A percentile compares a stretch with the other conserved stretches of the same genome.
Conservation (phyloP, 2,113 vertebrate species). For the Spizaetus ornatus region DNA sequence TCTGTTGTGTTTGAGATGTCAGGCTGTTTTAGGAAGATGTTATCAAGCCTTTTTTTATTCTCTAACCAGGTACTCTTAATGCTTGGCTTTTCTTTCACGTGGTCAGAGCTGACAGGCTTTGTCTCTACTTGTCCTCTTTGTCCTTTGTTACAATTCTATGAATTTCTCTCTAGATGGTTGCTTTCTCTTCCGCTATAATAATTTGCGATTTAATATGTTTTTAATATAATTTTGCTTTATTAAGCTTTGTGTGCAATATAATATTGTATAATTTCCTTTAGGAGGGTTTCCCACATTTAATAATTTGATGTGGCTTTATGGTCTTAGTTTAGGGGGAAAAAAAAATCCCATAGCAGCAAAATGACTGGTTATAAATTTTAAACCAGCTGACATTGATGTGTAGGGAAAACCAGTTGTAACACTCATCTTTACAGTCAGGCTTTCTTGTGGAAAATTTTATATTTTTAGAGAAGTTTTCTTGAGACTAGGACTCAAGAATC, state of each 20-base stretch:
- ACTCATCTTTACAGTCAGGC: neutral
- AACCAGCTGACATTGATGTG: neutral
- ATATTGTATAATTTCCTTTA: neutral
- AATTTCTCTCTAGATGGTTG: neutral
- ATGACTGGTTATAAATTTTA: neutral
- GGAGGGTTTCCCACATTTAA: neutral
- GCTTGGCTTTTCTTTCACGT: neutral
- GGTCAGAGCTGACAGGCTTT: neutral
- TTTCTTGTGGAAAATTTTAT: neutral
- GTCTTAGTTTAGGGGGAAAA: neutral
- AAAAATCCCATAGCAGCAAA: neutral
- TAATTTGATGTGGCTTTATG: neutral
- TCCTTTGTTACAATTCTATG: neutral
- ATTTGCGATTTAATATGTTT: neutral
- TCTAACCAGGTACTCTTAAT: neutral
- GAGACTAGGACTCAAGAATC: neutral
- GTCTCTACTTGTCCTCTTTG: neutral
- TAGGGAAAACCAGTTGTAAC: neutral
- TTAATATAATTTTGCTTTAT: neutral
- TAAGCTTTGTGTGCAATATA: neutral
- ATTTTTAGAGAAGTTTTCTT: neutral
- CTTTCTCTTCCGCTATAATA: neutral
- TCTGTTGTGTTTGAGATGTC: neutral
- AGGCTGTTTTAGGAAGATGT: neutral
- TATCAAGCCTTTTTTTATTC: neutral